These are phyloP conservation scores for Lithosia quadra DNA, from an alignment of 2,888 invertebrate species.

Conservation along the genomic window DNA sequence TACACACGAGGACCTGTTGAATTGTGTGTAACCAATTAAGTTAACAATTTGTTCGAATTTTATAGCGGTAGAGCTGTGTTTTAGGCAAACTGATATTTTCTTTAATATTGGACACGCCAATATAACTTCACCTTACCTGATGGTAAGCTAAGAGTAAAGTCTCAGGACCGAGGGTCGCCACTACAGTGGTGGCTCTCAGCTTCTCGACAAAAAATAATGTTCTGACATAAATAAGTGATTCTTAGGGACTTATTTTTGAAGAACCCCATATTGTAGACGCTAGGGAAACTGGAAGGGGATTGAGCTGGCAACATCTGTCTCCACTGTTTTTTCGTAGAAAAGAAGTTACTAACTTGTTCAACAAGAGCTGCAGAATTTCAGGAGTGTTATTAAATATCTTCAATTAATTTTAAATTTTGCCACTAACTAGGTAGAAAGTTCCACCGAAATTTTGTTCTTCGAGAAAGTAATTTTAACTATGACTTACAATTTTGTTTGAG, in stretches of 20 bases:
- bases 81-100: too few relatives aligned
- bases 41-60: not conserved
- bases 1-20: not conserved
- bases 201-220: too few relatives aligned
- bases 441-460: not conserved
- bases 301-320: conserved; percentile 6
- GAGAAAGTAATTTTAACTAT: not conserved
- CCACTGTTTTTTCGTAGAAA: not conserved
- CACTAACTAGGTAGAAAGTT: conserved; percentile 8
- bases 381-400: conserved; percentile 5
- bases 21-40: not conserved
- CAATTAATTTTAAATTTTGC: conserved; percentile 9
- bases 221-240: too few relatives aligned
- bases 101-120: too few relatives aligned
- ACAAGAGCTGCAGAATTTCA: not conserved
- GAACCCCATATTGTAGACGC: too few relatives aligned
- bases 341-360: conserved; percentile 2
- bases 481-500: not conserved
- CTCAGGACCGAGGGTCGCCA: too few relatives aligned
- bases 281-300: too few relatives aligned
- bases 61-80: not conserved
- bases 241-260: too few relatives aligned
- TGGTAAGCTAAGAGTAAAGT: too few relatives aligned
- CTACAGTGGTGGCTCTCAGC: too few relatives aligned
- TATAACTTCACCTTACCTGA: too few relatives aligned